Percentiles rank a stretch among this genome's conserved stretches.
Evolutionary conservation across 2,797 vertebrate species (phyloP).

Genomic region (Enteromius trimaculatus): DNA sequence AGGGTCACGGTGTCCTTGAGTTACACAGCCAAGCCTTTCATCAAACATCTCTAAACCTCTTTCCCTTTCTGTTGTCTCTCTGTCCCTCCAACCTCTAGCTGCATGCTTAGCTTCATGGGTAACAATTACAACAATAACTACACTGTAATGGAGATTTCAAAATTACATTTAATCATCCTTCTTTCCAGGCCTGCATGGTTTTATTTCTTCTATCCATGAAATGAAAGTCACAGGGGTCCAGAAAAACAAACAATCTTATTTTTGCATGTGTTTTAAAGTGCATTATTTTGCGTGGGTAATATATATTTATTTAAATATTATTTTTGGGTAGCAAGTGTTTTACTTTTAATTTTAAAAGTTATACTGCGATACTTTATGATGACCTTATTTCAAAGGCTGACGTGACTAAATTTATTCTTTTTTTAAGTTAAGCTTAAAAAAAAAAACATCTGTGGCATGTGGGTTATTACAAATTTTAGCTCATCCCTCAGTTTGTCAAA

Average conservation of each 20-base stretch:
- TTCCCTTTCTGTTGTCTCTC: constrained; percentile 9
- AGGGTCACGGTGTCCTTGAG: constrained; percentile 41
- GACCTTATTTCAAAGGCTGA: neutral
- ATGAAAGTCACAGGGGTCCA: neutral
- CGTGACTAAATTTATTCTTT: neutral
- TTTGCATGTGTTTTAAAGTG: neutral
- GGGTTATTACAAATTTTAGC: neutral
- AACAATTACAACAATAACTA: neutral
- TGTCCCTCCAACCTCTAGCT: constrained; percentile 14
- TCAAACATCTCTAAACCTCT: constrained; percentile 33
- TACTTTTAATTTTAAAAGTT: neutral
- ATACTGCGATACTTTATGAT: neutral
- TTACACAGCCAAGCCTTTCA: constrained; percentile 33
- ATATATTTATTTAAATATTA: neutral
- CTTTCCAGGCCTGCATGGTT: neutral
- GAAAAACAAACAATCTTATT: neutral
- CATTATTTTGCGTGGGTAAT: neutral
- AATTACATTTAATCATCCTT: neutral
- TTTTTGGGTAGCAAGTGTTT: neutral
- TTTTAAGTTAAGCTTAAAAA: neutral
- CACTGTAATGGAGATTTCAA: neutral
- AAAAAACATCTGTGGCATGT: neutral
- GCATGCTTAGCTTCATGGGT: constrained; percentile 21
- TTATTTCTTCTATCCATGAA: neutral
- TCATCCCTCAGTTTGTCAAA: constrained; percentile 4